Evolutionary conservation across 2,888 invertebrate species (phyloP), one percentile per base, ranked within the genome.

Genomic region (Carpatolechia fugitivella): DNA sequence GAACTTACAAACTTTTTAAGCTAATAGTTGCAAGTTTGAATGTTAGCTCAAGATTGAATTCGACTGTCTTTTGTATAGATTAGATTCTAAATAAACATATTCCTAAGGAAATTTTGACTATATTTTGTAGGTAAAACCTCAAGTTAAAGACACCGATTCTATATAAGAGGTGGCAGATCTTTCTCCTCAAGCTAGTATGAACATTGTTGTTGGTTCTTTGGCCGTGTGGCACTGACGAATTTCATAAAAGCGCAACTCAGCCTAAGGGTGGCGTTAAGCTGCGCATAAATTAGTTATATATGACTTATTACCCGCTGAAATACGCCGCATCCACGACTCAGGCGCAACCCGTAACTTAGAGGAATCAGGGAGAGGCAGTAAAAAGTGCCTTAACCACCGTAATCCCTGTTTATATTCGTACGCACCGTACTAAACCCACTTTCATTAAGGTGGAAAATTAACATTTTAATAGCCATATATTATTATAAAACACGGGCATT

Each of bases 391-490:
- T 67, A 50, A 72, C 73, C 73, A 66, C 64, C 78, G 67, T 85
- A 87, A 89, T 82, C 85, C 85, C 72, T 72, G 78, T 87, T 87
- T 85, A 57, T 57, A 83, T 73, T 69, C 68, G 64, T 71, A 77
- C 78, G 74, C 73, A 75, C 78, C 78, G 74, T 69, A 83, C 83
- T 87, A 83, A 88, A 84, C 77, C 80, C 73, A 74, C 78, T 81
- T 86, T 88, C 85, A 88, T 87, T 88, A 87, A 79, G 76, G 78
- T 76, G 65, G 74, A 66, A 82, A 87, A 89, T 89, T 88, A 88
- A 88, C 88, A 87, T 88, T 87, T 88, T 87, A 85, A 89, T 80
- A 77, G 77, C 77, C 77, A 83, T 82, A 84, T 85, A 84, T 86
- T 85, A 84, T 80, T 83, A 82, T 83, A 82, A 81, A 80, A 80